Base-by-base conservation (phyloP, 2,888 invertebrate species). In the Apodemia mormo region DNA sequence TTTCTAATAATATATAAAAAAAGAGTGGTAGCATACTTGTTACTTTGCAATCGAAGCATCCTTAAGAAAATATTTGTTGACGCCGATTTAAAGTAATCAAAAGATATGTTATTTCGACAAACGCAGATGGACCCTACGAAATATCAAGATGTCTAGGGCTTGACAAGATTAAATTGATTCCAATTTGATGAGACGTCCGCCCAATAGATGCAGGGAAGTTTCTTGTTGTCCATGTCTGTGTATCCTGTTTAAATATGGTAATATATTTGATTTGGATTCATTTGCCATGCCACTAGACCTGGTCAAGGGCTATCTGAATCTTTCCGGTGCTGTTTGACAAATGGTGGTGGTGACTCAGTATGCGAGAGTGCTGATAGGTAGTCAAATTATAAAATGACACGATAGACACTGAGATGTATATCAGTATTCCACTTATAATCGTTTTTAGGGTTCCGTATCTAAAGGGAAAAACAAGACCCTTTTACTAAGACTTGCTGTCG, bases 181-280 rank as follows among this genome's bases (percentile, higher is more conserved):
- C 72, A 74, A 74, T 74, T 70, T 74, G 72, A 74, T 73, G 68
- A 54, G 66, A 75, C 74, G 67, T 75, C 75, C 75, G 75, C 64
- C 65, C 71, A 61, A 70, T 68, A 43, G 68, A 64, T 67, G 68
- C 2, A 70, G 75, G 74, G 72, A 73, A 71, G 65, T 61, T 33
- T 58, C 33, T 30, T 69, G 69, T 70, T 68, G 52, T 65, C 65
- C 58, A 67, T 68, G 58, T 68, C 54, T 69, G 66, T 65, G 67
- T 43, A 71, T 71, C 69, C 64, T 37, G 61, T 33, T 61, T 61
- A 30, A 61, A 61, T 61, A 37, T 61, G 61, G 61, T 61, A 61
- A 61, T 61, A 61, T 33, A 61, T 61, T 61, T 61, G 61, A 61
- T 61, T 61, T 61, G 33, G 61, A 33, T 61, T 61, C 33, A 61